Evolutionary conservation across 2,113 vertebrate genomes (phyloP).

Genomic region (Thunnus thynnus): DNA sequence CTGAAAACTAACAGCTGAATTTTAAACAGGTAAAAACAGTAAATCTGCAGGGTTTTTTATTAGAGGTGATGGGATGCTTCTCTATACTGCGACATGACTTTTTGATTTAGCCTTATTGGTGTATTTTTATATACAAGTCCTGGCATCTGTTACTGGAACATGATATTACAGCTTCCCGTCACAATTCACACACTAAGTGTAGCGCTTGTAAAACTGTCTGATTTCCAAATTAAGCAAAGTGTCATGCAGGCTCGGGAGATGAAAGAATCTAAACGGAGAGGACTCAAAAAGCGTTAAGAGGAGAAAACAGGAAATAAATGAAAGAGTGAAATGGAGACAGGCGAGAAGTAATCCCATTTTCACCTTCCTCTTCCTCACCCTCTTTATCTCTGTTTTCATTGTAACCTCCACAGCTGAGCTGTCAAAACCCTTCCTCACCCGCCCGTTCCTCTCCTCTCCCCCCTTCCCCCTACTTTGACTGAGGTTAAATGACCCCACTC

Average conservation of each 20-base stretch:
- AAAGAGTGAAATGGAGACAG: slow-evolving; percentile 26
- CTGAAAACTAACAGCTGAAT: too few species aligned
- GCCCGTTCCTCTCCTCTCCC: background rate
- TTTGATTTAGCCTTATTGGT: too few species aligned
- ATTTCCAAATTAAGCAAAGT: slow-evolving; percentile 1
- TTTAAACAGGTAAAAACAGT: too few species aligned
- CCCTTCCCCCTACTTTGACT: slow-evolving; percentile 35
- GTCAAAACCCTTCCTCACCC: slow-evolving; percentile 10
- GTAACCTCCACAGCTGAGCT: slow-evolving; percentile 26
- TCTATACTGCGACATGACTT: too few species aligned
- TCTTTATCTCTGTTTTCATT: slow-evolving; percentile 33
- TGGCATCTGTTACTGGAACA: background rate
- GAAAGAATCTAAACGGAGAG: slow-evolving; percentile 16
- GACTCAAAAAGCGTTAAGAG: background rate
- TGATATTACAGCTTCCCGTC: background rate
- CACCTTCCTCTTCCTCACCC: slow-evolving; percentile 31
- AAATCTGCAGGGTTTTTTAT: too few species aligned
- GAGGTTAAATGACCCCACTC: slow-evolving; percentile 64
- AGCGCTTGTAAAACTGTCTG: background rate
- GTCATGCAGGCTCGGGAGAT: background rate
- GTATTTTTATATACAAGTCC: background rate
- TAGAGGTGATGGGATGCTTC: too few species aligned
- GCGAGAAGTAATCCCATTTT: slow-evolving; percentile 45
- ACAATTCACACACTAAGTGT: background rate
- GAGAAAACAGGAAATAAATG: slow-evolving; percentile 2